Percentiles rank a stretch among this genome's conserved stretches.
These are phyloP conservation scores for Channallabes apus DNA, from an alignment of 2,797 vertebrate species.

Conservation along the genomic window DNA sequence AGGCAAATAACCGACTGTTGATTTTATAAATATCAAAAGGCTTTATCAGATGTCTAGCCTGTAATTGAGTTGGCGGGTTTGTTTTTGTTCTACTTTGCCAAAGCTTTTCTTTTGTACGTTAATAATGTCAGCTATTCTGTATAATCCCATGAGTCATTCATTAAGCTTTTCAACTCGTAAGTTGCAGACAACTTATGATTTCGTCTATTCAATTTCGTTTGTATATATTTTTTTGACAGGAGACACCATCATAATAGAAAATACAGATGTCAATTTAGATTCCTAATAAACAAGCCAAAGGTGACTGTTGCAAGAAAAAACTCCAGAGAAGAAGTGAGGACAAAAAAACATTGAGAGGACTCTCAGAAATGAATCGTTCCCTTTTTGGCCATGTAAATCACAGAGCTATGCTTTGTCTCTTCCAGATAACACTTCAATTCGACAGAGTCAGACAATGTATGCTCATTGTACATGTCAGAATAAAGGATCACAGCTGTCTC, in stretches of 20 bases:
- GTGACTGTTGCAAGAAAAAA: not conserved
- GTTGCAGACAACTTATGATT: constrained; percentile 6
- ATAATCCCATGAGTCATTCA: not conserved
- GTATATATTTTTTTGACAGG: not conserved
- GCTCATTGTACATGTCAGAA: not conserved
- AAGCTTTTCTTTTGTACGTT: not conserved
- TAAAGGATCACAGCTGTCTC: not conserved
- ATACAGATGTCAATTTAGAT: constrained; percentile 4
- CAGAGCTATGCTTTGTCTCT: not conserved
- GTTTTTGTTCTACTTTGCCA: not conserved
- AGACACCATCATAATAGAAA: not conserved
- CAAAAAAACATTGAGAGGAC: not conserved
- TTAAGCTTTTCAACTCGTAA: not conserved
- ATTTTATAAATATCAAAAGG: constrained; percentile 27
- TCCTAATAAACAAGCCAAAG: not conserved
- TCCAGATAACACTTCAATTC: not conserved
- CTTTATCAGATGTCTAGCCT: constrained; percentile 17
- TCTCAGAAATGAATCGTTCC: not conserved
- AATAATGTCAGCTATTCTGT: not conserved
- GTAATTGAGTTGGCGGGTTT: constrained; percentile 19
- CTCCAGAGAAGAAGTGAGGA: not conserved
- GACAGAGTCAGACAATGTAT: not conserved
- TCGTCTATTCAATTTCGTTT: constrained; percentile 11
- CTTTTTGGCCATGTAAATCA: not conserved
- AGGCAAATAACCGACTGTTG: constrained; percentile 15